Percentiles rank a stretch among this genome's conserved stretches.
These are phyloP conservation scores for Nothoprocta perdicaria DNA, from an alignment of 2,113 vertebrate genomes.

Conservation along the genomic window DNA sequence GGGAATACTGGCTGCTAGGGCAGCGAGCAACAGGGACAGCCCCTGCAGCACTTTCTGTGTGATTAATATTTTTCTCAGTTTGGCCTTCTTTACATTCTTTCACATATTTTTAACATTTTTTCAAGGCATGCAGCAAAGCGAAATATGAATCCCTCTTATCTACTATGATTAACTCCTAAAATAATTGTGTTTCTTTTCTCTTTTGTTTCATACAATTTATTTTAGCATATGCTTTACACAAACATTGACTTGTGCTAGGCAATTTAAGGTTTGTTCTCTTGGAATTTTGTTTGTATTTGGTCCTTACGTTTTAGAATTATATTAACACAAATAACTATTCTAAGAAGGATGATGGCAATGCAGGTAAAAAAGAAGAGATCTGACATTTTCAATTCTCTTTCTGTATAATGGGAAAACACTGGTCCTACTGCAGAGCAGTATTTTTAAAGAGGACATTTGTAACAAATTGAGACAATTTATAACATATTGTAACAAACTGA, in stretches of 20 bases:
- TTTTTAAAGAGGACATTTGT: background rate
- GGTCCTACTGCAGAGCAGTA: background rate
- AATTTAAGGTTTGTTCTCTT: background rate
- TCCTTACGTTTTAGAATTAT: background rate
- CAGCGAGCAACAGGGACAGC: background rate
- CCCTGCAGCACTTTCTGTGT: background rate
- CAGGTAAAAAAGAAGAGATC: background rate
- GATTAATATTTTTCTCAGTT: background rate
- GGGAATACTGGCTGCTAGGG: background rate
- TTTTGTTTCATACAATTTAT: background rate
- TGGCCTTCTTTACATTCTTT: background rate
- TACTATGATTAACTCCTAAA: background rate
- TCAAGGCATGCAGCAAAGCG: background rate
- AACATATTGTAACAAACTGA: no score
- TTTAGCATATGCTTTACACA: background rate
- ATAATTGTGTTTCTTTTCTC: background rate
- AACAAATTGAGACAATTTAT: background rate
- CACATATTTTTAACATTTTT: background rate
- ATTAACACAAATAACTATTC: background rate
- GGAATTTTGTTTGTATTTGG: background rate
- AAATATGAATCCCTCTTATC: background rate
- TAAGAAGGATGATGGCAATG: background rate
- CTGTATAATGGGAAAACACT: background rate
- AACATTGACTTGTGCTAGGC: background rate
- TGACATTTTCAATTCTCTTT: background rate